phyloP scores from a whole-genome alignment of 2,888 invertebrate genomes.

The Epinotia bilunana region DNA sequence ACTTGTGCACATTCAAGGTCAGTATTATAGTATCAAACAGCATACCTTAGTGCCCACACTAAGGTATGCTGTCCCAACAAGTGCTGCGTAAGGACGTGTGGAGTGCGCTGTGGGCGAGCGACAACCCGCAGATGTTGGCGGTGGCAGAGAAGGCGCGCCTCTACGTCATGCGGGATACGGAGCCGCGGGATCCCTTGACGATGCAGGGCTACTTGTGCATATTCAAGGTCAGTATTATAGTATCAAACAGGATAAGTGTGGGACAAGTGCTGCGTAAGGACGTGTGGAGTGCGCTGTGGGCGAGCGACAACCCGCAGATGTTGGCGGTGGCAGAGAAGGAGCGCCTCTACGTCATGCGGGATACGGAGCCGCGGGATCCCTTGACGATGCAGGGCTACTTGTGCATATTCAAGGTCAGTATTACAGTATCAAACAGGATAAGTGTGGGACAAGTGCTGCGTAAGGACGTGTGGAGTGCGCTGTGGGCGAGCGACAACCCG shows the following conservation, averaged over 20 bases:
- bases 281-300: too few relatives aligned
- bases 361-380: slow-evolving; percentile 97
- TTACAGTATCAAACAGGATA: too few relatives aligned
- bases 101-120: slow-evolving; percentile 98
- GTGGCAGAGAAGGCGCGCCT: slow-evolving; percentile 98
- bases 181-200: slow-evolving; percentile 97
- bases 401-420: slow-evolving; percentile 91
- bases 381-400: slow-evolving; percentile 96
- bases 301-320: slow-evolving; percentile 75
- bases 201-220: slow-evolving; percentile 97
- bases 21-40: background rate
- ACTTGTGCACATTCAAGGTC: slow-evolving; percentile 95
- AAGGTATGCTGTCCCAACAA: too few relatives aligned
- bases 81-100: slow-evolving; percentile 93
- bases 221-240: slow-evolving; percentile 86
- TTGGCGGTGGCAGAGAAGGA: slow-evolving; percentile 99
- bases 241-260: slow-evolving; percentile 69
- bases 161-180: slow-evolving; percentile 95
- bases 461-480: slow-evolving; percentile 97
- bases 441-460: too few relatives aligned
- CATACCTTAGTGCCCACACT: too few relatives aligned
- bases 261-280: slow-evolving; percentile 63
- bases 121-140: slow-evolving; percentile 95
- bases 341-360: slow-evolving; percentile 96
- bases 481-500: slow-evolving; percentile 98